Evolutionary conservation across 1,140 invertebrate genomes (phyloP).

Genomic region (Bombus fervidus): DNA sequence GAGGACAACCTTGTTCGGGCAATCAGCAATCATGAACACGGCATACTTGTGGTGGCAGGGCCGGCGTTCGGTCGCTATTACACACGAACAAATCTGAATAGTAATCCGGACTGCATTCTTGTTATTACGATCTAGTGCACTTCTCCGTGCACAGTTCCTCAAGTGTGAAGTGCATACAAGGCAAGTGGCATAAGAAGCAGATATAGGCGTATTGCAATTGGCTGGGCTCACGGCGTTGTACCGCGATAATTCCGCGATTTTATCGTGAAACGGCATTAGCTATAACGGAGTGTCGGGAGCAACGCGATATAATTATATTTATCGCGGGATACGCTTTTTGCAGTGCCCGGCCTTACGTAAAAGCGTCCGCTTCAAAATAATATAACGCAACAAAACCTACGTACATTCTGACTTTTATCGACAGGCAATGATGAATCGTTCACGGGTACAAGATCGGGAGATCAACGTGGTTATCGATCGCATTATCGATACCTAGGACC

Average conservation of each 20-base stretch:
- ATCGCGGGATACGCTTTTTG: slow-evolving; percentile 30
- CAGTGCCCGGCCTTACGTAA: background rate
- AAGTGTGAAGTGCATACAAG: slow-evolving; percentile 38
- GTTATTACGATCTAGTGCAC: slow-evolving; percentile 29
- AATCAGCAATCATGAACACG: background rate
- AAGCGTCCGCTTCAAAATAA: slow-evolving; percentile 8
- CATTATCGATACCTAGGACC: slow-evolving; percentile 41
- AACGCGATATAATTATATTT: slow-evolving; percentile 54
- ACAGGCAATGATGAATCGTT: slow-evolving; percentile 37
- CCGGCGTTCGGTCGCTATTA: background rate
- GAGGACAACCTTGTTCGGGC: background rate
- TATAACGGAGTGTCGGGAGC: slow-evolving; percentile 41
- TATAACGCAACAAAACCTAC: slow-evolving; percentile 10
- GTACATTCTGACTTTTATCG: slow-evolving; percentile 21
- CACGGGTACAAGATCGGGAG: slow-evolving; percentile 12
- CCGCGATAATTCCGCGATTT: slow-evolving; percentile 54
- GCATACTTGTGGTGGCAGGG: background rate
- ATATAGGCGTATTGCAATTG: slow-evolving; percentile 33
- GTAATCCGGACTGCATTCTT: slow-evolving; percentile 24
- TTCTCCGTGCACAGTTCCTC: slow-evolving; percentile 7
- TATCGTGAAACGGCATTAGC: slow-evolving; percentile 33
- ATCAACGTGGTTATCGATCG: slow-evolving; percentile 34
- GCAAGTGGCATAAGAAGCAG: slow-evolving; percentile 18
- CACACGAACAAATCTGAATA: slow-evolving; percentile 20
- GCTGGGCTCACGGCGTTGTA: slow-evolving; percentile 12